Conservation (phyloP, 2,113 vertebrate genomes). For the Melanostigma gelatinosum region DNA sequence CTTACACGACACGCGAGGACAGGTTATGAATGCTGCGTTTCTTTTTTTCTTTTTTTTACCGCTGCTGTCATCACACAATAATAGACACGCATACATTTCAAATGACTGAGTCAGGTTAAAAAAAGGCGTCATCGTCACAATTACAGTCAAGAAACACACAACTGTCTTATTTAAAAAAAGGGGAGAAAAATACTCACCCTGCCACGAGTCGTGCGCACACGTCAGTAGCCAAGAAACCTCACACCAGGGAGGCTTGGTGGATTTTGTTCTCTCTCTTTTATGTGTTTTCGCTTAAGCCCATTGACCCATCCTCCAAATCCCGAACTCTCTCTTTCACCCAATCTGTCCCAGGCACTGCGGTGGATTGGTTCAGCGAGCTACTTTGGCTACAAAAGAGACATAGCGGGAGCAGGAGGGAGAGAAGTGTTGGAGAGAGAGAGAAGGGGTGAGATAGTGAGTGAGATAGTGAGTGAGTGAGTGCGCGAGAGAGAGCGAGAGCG, state of each 20-base stretch:
- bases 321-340: conserved; percentile 72
- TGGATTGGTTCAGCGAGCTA: conserved; percentile 72
- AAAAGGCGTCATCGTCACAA: conserved; percentile 33
- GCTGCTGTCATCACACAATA: conserved; percentile 28
- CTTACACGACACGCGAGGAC: conserved; percentile 39
- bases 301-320: conserved; percentile 74
- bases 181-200: conserved; percentile 70
- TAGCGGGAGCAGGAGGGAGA: conserved; percentile 41
- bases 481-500: not conserved
- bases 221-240: conserved; percentile 72
- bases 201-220: conserved; percentile 76
- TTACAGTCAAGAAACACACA: conserved; percentile 27
- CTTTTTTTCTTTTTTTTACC: not conserved
- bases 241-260: conserved; percentile 65
- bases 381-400: conserved; percentile 65
- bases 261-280: conserved; percentile 42
- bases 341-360: conserved; percentile 78
- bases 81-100: conserved; percentile 1
- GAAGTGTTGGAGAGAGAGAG: conserved; percentile 36
- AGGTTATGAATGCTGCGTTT: conserved; percentile 40
- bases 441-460: conserved; percentile 28
- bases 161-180: not conserved
- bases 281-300: conserved; percentile 61
- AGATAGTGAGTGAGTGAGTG: not conserved
- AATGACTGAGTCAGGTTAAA: conserved; percentile 23